Conservation (phyloP, 2,797 vertebrate species). For the Poecilia wingei region DNA sequence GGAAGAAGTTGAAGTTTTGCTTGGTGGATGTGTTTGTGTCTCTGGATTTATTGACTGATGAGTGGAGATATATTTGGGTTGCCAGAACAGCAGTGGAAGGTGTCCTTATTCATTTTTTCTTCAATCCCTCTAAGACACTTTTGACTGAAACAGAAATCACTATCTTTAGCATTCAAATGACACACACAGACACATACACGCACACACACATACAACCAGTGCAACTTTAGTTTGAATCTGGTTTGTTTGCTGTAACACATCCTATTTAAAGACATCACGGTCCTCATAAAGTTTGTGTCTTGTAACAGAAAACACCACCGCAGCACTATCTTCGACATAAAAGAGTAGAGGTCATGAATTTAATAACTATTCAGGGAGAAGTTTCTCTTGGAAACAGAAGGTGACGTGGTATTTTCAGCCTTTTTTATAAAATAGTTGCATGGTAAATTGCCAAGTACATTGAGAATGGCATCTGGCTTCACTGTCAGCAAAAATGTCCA, state of each 20-base stretch:
- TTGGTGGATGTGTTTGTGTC: background rate
- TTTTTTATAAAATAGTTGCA: conserved; percentile 24
- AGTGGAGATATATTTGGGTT: conserved; percentile 22
- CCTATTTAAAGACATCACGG: conserved; percentile 9
- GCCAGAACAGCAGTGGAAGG: conserved; percentile 25
- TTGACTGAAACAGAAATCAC: conserved; percentile 15
- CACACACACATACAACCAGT: conserved; percentile 1
- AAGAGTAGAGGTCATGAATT: conserved; percentile 41
- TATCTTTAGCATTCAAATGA: conserved; percentile 46
- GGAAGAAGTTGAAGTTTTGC: background rate
- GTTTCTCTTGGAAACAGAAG: conserved; percentile 41
- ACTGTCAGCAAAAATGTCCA: conserved; percentile 33
- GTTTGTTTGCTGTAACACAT: conserved; percentile 17
- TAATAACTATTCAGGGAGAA: conserved; percentile 49
- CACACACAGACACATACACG: background rate
- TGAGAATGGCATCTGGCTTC: conserved; percentile 25
- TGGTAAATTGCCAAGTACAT: conserved; percentile 39
- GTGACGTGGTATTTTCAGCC: conserved; percentile 13
- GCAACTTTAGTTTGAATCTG: conserved; percentile 9
- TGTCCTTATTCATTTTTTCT: conserved; percentile 28
- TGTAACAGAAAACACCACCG: conserved; percentile 13
- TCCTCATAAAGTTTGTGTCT: conserved; percentile 32
- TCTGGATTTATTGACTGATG: conserved; percentile 3
- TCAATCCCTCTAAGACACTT: conserved; percentile 5
- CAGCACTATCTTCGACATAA: conserved; percentile 10